Conservation (phyloP, 1,140 invertebrate genomes). For the Thaumetopoea pityocampa region DNA sequence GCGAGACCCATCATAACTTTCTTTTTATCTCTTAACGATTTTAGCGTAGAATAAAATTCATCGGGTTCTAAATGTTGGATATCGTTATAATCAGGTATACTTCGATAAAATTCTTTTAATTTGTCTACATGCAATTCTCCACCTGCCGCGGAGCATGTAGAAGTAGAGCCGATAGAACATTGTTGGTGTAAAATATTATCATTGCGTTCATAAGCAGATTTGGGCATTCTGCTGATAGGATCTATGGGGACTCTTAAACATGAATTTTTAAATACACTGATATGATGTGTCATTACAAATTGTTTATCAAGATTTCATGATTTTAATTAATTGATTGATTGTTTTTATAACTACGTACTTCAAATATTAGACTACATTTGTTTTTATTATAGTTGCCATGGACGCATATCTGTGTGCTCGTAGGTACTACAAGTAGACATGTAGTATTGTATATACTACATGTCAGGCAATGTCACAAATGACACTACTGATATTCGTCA, state of each 20-base stretch:
- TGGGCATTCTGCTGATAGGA: constrained; percentile 79
- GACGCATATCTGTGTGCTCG: constrained; percentile 6
- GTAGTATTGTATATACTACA: too few relatives aligned
- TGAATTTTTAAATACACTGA: constrained; percentile 77
- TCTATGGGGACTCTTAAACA: constrained; percentile 81
- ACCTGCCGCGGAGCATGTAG: constrained; percentile 36
- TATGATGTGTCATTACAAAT: constrained; percentile 56
- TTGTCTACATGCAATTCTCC: constrained; percentile 65
- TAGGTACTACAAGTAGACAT: too few relatives aligned
- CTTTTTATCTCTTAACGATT: constrained; percentile 80
- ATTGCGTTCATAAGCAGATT: constrained; percentile 79
- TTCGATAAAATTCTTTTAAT: constrained; percentile 80
- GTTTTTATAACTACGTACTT: not conserved
- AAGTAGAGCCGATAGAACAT: constrained; percentile 50
- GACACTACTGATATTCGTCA: too few relatives aligned
- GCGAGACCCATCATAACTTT: constrained; percentile 76
- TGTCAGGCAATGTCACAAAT: too few relatives aligned
- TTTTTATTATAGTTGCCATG: constrained; percentile 17
- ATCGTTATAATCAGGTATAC: constrained; percentile 83
- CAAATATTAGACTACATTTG: constrained; percentile 3
- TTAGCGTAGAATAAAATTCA: constrained; percentile 81
- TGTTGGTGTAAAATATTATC: constrained; percentile 50
- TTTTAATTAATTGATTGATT: not conserved
- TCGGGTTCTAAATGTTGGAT: constrained; percentile 81
- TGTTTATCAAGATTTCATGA: constrained; percentile 1